Base-by-base conservation (phyloP, 2,797 vertebrate genomes). In the Silurus lanzhouensis region DNA sequence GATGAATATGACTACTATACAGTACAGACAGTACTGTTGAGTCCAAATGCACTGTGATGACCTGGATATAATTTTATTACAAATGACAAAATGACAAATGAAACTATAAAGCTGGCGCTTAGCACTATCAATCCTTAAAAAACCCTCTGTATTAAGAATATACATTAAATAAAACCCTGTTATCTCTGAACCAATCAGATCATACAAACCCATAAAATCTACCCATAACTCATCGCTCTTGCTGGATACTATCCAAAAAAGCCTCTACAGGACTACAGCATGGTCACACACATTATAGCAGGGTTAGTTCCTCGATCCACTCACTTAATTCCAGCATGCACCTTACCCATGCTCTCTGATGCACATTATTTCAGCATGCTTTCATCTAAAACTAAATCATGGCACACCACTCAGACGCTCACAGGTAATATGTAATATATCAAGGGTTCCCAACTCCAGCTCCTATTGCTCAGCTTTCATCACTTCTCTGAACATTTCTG, bases 311-410 rank as follows among this genome's bases (percentile, higher is more conserved):
- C 81, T 72, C 79, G 31, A 61, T 87, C 87, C 82, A 88, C 78
- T 71, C 83, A 84, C 85, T 89, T 68, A 84, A 55, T 79, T 84
- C 77, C 82, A 75, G 67, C 92, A 94, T 93, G 93, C 93, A 92
- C 86, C 87, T 89, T 85, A 87, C 79, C 81, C 93, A 94, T 93
- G 93, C 93, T 92, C 77, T 87, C 89, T 90, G 90, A 92, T 94
- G 91, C 91, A 94, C 90, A 91, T 91, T 88, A 89, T 84, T 90
- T 87, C 81, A 86, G 90, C 92, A 94, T 94, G 93, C 91, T 20
- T 85, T 89, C 44, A 83, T 85, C 70, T 83, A 82, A 55, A 72
- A 71, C 72, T 61, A 85, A 88, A 81, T 63, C 83, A 86, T 57
- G 17, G 61, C 64, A 90, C 86, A 86, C 72, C 84, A 89, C 86